phyloP scores from a whole-genome alignment of 2,797 vertebrate species.

The Platyrinchus mystaceus region DNA sequence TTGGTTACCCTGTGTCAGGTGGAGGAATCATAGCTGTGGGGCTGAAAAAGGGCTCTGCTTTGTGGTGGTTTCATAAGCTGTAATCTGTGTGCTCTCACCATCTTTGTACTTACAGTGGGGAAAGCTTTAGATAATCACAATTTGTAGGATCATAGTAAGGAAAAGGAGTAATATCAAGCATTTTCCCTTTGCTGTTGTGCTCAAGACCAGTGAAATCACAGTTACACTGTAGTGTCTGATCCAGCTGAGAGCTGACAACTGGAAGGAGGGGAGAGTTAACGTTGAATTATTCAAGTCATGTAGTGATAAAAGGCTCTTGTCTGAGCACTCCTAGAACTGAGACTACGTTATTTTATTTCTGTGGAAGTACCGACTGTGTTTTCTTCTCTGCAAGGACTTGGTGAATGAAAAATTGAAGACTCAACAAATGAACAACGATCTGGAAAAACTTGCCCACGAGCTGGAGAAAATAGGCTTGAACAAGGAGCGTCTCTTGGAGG shows the following conservation, averaged over 20 bases:
- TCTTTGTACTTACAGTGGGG: neutral
- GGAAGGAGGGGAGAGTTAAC: neutral
- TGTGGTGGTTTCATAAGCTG: neutral
- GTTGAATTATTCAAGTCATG: neutral
- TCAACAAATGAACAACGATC: slow-evolving; percentile 96
- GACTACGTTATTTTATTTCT: neutral
- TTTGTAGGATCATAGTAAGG: neutral
- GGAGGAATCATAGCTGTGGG: neutral
- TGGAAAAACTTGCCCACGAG: slow-evolving; percentile 95
- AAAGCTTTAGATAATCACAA: neutral
- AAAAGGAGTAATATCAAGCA: neutral
- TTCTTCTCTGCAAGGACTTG: slow-evolving; percentile 83
- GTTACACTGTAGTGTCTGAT: neutral
- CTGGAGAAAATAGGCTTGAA: slow-evolving; percentile 97
- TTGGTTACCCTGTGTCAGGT: neutral
- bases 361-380: neutral
- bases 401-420: slow-evolving; percentile 94
- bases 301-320: neutral
- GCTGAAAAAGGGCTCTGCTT: neutral
- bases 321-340: neutral
- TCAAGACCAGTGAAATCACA: neutral
- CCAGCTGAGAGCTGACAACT: neutral
- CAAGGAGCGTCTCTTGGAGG: slow-evolving; percentile 92
- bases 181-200: neutral
- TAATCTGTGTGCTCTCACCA: neutral